Conservation (phyloP, 1,140 invertebrate genomes). For the Diplogasteroides magnus region DNA sequence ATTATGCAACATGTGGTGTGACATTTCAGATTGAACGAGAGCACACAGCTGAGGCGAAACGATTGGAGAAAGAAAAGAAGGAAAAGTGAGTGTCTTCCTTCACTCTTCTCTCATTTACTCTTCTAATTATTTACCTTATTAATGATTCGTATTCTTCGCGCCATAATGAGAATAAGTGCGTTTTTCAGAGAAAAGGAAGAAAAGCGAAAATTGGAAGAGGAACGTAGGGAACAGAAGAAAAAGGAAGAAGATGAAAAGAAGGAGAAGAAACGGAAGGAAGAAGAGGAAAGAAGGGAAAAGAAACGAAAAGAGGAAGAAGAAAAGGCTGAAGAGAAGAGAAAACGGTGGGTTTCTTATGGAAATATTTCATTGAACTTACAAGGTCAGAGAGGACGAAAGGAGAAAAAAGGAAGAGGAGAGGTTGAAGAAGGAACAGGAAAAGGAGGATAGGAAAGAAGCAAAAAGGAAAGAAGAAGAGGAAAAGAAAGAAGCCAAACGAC, state of each 20-base stretch:
- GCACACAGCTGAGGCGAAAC: not conserved
- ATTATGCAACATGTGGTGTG: too few relatives aligned
- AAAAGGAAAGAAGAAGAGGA: conserved; percentile 26
- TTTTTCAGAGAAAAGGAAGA: conserved; percentile 11
- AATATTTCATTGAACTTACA: not conserved
- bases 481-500: conserved; percentile 11
- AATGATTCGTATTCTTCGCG: too few relatives aligned
- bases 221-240: conserved; percentile 33
- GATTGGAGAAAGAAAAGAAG: not conserved
- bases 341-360: not conserved
- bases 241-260: conserved; percentile 14
- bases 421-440: conserved; percentile 13
- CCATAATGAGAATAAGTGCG: conserved; percentile 11
- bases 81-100: not conserved
- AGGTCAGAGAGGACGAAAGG: conserved; percentile 9
- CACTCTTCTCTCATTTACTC: not conserved
- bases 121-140: not conserved
- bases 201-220: conserved; percentile 57
- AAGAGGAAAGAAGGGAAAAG: conserved; percentile 21
- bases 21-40: not conserved
- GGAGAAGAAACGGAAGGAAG: conserved; percentile 11
- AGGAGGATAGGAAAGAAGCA: conserved; percentile 11
- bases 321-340: not conserved
- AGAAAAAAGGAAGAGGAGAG: conserved; percentile 12
- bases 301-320: conserved; percentile 14